Evolutionary conservation across 2,888 invertebrate species (phyloP).

Genomic region (Drosophila macrothrix): DNA sequence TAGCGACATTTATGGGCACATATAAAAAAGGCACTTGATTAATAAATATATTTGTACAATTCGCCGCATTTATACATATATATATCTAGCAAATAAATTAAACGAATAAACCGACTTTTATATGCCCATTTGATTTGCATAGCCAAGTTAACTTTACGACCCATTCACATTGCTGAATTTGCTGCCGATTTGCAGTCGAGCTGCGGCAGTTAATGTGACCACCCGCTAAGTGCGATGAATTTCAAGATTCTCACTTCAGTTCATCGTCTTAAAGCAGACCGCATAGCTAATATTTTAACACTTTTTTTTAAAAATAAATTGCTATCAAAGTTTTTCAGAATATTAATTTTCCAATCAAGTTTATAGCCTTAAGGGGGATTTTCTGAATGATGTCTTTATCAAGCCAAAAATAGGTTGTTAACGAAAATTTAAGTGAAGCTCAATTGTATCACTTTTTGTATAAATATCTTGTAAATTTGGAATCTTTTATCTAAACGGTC

Average conservation of each 20-base stretch:
- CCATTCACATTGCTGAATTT: slow-evolving; percentile 37
- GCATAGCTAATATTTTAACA: too few species aligned
- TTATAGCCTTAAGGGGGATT: background rate
- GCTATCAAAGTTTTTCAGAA: background rate
- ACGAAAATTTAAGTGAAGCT: background rate
- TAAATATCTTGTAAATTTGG: background rate
- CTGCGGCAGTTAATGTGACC: slow-evolving; percentile 25
- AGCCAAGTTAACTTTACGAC: slow-evolving; percentile 44
- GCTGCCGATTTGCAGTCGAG: background rate
- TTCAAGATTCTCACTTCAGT: background rate
- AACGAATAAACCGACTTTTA: slow-evolving; percentile 30
- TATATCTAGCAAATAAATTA: slow-evolving; percentile 38
- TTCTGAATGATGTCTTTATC: background rate
- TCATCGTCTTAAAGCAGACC: background rate
- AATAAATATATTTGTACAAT: slow-evolving; percentile 14
- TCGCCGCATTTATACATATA: slow-evolving; percentile 2
- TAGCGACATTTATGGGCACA: slow-evolving; percentile 43
- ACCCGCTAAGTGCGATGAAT: slow-evolving; percentile 30
- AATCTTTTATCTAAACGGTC: background rate
- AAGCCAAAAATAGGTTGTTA: background rate
- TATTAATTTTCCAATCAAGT: background rate
- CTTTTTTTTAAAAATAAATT: background rate
- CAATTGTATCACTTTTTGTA: background rate
- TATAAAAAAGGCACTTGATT: slow-evolving; percentile 25
- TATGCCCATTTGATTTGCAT: slow-evolving; percentile 47